phyloP scores from a whole-genome alignment of 2,113 vertebrate species.

The Mastomys natalensis region DNA sequence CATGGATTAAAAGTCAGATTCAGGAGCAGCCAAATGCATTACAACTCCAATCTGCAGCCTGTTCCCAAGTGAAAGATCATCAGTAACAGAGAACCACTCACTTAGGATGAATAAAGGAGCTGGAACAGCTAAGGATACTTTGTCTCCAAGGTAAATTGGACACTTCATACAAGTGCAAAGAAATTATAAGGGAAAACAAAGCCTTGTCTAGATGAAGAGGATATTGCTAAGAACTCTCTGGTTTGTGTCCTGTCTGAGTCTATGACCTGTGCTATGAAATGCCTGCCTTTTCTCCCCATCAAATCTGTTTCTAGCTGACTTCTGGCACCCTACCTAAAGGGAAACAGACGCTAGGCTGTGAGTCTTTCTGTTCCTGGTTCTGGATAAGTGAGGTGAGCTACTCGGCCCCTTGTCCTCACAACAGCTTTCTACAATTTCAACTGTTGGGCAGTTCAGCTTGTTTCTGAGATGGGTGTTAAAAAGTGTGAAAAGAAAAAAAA shows the following conservation, averaged over 20 bases:
- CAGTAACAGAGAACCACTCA: fast-evolving
- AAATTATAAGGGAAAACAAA: constrained; percentile 32
- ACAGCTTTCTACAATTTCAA: constrained; percentile 48
- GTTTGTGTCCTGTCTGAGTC: neutral
- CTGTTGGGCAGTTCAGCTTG: neutral
- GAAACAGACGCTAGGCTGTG: neutral
- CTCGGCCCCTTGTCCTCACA: neutral
- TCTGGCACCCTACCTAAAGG: neutral
- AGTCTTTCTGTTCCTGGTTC: neutral
- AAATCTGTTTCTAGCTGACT: neutral
- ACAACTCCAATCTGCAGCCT: neutral
- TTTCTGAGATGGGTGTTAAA: neutral
- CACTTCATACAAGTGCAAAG: neutral
- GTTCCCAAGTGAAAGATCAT: neutral
- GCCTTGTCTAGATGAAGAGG: neutral
- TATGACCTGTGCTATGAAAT: neutral
- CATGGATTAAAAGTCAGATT: constrained; percentile 19
- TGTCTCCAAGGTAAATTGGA: neutral
- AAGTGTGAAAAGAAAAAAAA: constrained; percentile 5
- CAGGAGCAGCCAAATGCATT: neutral
- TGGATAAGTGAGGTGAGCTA: constrained; percentile 22
- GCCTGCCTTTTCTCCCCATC: neutral
- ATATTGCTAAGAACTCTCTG: neutral
- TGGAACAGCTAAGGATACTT: neutral
- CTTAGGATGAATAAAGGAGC: neutral